A percentile compares a stretch with the other conserved stretches of the same genome.
phyloP scores from a whole-genome alignment of 1,140 invertebrate species.

The Cataglyphis hispanica region DNA sequence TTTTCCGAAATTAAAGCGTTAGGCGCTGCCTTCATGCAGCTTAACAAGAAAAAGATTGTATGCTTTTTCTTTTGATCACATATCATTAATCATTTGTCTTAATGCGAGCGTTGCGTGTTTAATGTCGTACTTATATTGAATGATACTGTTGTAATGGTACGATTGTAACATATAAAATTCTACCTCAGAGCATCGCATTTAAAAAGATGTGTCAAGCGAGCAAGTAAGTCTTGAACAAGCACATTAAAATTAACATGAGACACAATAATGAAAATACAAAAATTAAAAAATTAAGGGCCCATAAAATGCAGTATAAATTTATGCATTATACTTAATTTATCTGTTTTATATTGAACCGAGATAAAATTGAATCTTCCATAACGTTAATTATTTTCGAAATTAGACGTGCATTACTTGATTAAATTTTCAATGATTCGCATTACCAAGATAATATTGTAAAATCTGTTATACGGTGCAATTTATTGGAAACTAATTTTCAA shows the following conservation, averaged over 20 bases:
- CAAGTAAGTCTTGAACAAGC: not conserved
- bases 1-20: conserved; percentile 33
- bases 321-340: conserved; percentile 35
- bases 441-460: conserved; percentile 40
- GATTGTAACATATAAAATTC: not conserved
- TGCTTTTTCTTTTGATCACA: conserved; percentile 27
- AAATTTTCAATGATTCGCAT: conserved; percentile 55
- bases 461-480: not conserved
- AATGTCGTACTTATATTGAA: not conserved
- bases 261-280: conserved; percentile 38
- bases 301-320: conserved; percentile 36
- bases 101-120: conserved; percentile 48
- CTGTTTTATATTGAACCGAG: conserved; percentile 34
- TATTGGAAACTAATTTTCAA: conserved; percentile 40
- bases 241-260: conserved; percentile 21
- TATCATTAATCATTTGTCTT: conserved; percentile 45
- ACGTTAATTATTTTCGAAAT: conserved; percentile 50
- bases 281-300: conserved; percentile 50
- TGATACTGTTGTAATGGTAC: conserved; percentile 1
- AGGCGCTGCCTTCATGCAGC: not conserved
- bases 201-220: conserved; percentile 9
- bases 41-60: conserved; percentile 38
- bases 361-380: conserved; percentile 49
- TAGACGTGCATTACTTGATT: conserved; percentile 52
- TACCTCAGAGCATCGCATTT: not conserved